Evolutionary conservation across 2,797 vertebrate species (phyloP).

Genomic region (Buceros bicornis): DNA sequence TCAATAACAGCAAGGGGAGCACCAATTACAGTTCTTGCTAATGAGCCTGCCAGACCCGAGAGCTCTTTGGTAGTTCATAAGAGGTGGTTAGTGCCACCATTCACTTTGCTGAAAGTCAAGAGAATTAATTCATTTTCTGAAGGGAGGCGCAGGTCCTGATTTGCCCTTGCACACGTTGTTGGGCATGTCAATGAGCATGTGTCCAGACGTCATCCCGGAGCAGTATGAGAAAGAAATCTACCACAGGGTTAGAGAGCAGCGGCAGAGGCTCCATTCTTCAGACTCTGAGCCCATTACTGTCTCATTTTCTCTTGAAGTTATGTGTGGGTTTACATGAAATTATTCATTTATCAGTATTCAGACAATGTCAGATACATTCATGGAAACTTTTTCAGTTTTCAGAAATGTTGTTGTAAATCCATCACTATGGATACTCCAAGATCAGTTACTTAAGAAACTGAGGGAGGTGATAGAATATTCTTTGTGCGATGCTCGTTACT

Average conservation of each 20-base stretch:
- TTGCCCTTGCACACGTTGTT: not conserved
- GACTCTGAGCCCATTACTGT: not conserved
- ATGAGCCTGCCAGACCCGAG: not conserved
- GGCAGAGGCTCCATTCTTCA: not conserved
- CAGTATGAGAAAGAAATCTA: not conserved
- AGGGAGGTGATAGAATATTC: not conserved
- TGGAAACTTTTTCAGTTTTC: not conserved
- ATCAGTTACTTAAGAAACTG: not conserved
- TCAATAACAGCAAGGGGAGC: not conserved
- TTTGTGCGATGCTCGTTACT: not conserved
- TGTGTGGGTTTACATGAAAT: not conserved
- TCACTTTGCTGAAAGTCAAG: not conserved
- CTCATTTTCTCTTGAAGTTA: constrained; percentile 2
- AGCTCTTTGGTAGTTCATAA: not conserved
- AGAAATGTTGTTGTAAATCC: not conserved
- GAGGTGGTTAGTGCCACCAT: not conserved
- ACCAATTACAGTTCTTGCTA: not conserved
- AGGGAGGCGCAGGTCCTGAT: not conserved
- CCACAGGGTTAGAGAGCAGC: not conserved
- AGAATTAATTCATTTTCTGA: not conserved
- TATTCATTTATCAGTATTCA: not conserved
- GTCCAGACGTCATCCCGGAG: not conserved
- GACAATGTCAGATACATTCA: not conserved
- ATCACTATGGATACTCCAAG: not conserved
- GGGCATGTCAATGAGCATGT: not conserved